A percentile compares a stretch with the other conserved stretches of the same genome.
These are phyloP conservation scores for Oreochromis mossambicus DNA, from an alignment of 2,797 vertebrate genomes.

Conservation along the genomic window DNA sequence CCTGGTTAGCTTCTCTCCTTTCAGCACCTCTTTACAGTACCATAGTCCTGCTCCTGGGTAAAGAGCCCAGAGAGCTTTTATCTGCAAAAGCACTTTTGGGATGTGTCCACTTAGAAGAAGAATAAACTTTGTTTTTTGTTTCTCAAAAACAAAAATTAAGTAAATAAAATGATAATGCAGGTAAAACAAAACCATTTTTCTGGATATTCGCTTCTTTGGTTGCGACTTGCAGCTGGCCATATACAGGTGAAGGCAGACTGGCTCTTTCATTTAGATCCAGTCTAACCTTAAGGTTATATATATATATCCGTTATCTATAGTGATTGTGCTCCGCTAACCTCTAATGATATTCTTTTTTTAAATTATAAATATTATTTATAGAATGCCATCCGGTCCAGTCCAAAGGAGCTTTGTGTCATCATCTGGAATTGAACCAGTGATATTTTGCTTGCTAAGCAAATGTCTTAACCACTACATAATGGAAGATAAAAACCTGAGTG, in stretches of 20 bases:
- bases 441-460: not conserved
- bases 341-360: not conserved
- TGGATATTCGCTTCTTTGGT: fast-evolving
- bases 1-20: not conserved
- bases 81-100: not conserved
- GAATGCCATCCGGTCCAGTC: not conserved
- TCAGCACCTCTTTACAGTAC: not conserved
- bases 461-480: not conserved
- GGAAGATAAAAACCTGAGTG: not conserved
- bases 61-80: not conserved
- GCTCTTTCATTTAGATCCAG: fast-evolving
- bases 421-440: not conserved
- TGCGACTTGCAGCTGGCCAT: not conserved
- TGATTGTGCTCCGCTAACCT: not conserved
- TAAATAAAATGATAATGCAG: not conserved
- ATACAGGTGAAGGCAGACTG: not conserved
- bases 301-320: not conserved
- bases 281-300: not conserved
- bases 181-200: not conserved
- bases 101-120: not conserved
- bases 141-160: not conserved
- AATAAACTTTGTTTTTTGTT: not conserved
- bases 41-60: not conserved
- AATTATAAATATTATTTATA: not conserved
- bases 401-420: not conserved